Evolutionary conservation across 2,888 invertebrate species (phyloP).

Genomic region (Subacronicta megacephala): DNA sequence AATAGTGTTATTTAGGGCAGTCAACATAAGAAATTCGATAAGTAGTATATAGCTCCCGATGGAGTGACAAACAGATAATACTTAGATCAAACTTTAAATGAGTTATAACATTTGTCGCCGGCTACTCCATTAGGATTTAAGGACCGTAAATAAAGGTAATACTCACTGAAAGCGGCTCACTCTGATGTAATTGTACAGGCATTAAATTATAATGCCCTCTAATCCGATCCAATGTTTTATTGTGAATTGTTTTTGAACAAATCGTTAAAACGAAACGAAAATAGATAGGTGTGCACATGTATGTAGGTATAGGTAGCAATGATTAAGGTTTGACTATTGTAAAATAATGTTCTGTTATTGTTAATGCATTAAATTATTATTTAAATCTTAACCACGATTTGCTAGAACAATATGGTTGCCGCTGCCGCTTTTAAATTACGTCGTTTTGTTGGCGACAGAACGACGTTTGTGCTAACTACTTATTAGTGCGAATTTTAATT

Average conservation of each 20-base stretch:
- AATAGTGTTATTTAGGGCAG: no score
- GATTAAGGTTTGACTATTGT: no score
- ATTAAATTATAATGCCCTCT: slow-evolving; percentile 9
- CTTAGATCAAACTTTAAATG: slow-evolving; percentile 30
- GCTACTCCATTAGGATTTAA: slow-evolving; percentile 37
- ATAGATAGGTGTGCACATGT: no score
- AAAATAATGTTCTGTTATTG: no score
- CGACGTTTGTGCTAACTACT: slow-evolving; percentile 42
- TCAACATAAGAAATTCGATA: background rate
- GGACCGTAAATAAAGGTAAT: slow-evolving; percentile 29
- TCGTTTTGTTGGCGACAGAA: slow-evolving; percentile 13
- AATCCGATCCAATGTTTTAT: slow-evolving; percentile 4
- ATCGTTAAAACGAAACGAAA: slow-evolving; percentile 13
- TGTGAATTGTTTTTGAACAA: slow-evolving; percentile 9
- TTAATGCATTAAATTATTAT: background rate
- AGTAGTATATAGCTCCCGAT: background rate
- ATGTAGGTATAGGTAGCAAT: no score
- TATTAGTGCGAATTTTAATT: slow-evolving; percentile 65
- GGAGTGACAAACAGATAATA: slow-evolving; percentile 8
- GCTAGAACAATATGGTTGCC: background rate
- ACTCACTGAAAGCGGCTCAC: slow-evolving; percentile 7
- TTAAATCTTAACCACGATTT: no score
- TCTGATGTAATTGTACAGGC: slow-evolving; percentile 22
- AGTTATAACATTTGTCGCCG: slow-evolving; percentile 33
- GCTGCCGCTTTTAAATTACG: slow-evolving; percentile 12